These are phyloP conservation scores for Parthenolecanium corni DNA, from an alignment of 2,888 invertebrate species.

Conservation along the genomic window DNA sequence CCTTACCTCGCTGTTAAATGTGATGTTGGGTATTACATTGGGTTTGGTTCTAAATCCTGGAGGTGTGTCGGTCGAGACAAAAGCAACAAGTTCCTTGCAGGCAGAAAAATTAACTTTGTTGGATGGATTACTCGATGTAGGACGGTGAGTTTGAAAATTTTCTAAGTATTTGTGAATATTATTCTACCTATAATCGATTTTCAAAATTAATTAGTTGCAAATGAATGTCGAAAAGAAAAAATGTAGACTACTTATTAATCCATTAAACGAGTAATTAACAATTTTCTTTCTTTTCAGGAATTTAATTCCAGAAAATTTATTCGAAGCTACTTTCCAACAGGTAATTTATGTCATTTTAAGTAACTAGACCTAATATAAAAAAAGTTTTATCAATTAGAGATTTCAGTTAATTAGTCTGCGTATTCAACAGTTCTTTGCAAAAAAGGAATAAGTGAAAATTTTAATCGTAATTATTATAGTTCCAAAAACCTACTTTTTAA, in stretches of 20 bases:
- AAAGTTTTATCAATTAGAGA: neutral
- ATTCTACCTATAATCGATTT: slow-evolving; percentile 1
- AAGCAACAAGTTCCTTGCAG: slow-evolving; percentile 9
- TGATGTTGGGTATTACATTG: slow-evolving; percentile 60
- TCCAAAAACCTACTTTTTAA: too few species aligned
- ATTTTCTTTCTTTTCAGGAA: slow-evolving; percentile 52
- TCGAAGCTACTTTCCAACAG: slow-evolving; percentile 80
- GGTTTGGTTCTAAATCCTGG: slow-evolving; percentile 68
- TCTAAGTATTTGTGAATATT: neutral
- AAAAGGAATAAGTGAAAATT: too few species aligned
- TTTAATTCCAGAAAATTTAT: slow-evolving; percentile 81
- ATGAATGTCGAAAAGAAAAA: too few species aligned
- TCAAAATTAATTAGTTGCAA: too few species aligned
- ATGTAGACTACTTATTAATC: too few species aligned
- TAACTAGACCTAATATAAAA: neutral
- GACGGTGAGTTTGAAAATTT: slow-evolving; percentile 51
- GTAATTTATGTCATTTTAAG: slow-evolving; percentile 38
- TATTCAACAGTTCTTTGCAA: too few species aligned
- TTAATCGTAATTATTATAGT: too few species aligned
- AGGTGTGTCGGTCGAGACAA: slow-evolving; percentile 43
- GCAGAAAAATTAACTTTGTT: slow-evolving; percentile 46
- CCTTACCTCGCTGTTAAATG: slow-evolving; percentile 66
- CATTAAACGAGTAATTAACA: neutral
- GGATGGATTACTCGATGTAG: slow-evolving; percentile 79
- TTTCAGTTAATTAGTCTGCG: too few species aligned